Evolutionary conservation across 2,113 vertebrate genomes (phyloP), one percentile per base, ranked within the genome.

Genomic region (Hemibagrus wyckioides): DNA sequence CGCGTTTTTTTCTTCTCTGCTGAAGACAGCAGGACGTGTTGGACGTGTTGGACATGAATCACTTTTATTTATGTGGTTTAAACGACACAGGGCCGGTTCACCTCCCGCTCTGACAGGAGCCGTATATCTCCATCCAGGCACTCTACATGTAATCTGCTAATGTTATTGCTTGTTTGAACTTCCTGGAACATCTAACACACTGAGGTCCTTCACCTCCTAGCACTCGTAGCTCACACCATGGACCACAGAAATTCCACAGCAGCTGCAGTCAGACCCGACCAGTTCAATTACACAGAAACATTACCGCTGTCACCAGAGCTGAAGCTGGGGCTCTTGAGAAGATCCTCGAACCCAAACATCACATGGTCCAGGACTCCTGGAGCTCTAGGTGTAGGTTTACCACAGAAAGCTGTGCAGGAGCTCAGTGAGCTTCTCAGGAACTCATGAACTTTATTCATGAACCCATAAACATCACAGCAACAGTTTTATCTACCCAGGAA

Each of bases 11-110:
- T 19, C 67, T 41, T 57, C n/a, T n/a, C 7, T 1, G 21, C 65
- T 54, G n/a, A 52, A 52, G 65, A 71, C 48, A 67, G n/a, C 6
- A 1, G n/a, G 21, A 14, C 9, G 23, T 56, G 82, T 71, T n/a
- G 9, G 44, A 50, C 11, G 80, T 63, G 57, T 82, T 28, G 33
- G n/a, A 54, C 41, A 50, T 52, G 48, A 56, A 73, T 73, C 50
- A 48, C 50, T 17, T 84, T 71, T 36, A 84, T 84, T 84, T 56
- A 56, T 57, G 83, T 39, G 83, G 4, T 39, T 71, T 39, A 28
- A 17, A 48, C 21, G 10, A 80, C 30, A 30, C 77, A 21, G n/a
- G 4, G n/a, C 15, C 21, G 81, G 13, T 52, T 65, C 14, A 59
- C 65, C 65, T 25, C 52, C 30, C 1, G 39, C 54, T 36, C 10